Conservation (phyloP, 2,797 vertebrate genomes). For the Denticeps clupeoides region DNA sequence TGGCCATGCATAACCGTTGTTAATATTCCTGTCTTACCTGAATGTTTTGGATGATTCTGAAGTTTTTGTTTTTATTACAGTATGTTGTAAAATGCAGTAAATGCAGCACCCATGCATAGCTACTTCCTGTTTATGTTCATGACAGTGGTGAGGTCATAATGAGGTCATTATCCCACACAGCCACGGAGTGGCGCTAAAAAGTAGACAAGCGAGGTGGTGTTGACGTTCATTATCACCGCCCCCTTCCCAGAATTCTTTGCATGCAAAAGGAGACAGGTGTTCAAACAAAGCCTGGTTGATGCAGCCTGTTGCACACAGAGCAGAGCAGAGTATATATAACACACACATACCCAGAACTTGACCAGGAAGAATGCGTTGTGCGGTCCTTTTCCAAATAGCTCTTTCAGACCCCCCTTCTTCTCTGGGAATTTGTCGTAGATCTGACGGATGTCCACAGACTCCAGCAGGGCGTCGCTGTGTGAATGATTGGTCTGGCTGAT, state of each 20-base stretch:
- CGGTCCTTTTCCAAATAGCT: conserved; percentile 87
- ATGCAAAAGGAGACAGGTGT: conserved; percentile 51
- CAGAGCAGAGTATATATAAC: not conserved
- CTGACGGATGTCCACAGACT: conserved; percentile 94
- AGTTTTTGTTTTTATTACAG: too few species aligned
- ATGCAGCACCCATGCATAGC: too few species aligned
- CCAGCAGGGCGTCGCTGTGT: conserved; percentile 86
- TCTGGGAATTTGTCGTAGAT: conserved; percentile 98
- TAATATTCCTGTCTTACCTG: too few species aligned
- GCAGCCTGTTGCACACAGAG: conserved; percentile 16
- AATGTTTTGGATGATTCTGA: too few species aligned
- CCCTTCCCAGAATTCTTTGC: conserved; percentile 15
- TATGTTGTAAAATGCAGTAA: too few species aligned
- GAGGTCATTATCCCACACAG: too few species aligned
- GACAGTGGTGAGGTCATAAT: too few species aligned
- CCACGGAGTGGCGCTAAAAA: not conserved
- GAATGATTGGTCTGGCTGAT: conserved; percentile 84
- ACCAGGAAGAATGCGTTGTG: conserved; percentile 95
- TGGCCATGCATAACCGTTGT: too few species aligned
- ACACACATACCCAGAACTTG: conserved; percentile 91
- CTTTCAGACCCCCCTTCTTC: conserved; percentile 95
- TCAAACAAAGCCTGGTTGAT: conserved; percentile 57
- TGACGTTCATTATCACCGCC: conserved; percentile 3
- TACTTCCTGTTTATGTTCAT: too few species aligned
- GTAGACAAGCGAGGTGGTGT: not conserved